A percentile compares a stretch with the other conserved stretches of the same genome.
These are phyloP conservation scores for Musca vetustissima DNA, from an alignment of 1,140 invertebrate species.

Conservation along the genomic window DNA sequence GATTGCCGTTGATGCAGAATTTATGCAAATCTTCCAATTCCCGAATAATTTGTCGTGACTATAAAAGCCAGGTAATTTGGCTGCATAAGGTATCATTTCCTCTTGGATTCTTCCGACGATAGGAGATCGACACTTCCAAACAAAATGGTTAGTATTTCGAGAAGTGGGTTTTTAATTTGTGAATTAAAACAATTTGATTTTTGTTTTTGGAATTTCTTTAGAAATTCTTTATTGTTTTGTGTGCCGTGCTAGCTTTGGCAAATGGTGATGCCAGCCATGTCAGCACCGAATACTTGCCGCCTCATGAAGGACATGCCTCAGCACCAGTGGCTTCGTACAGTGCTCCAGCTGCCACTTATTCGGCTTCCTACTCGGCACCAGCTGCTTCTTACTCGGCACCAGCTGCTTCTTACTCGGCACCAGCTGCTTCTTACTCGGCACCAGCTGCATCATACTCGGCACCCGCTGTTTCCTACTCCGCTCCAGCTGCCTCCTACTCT, in stretches of 20 bases:
- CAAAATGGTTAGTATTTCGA: constrained; percentile 39
- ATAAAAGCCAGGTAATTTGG: neutral
- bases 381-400: constrained; percentile 30
- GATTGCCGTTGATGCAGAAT: too few species aligned
- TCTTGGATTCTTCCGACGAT: constrained; percentile 45
- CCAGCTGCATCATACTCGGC: constrained; percentile 24
- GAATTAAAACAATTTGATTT: neutral
- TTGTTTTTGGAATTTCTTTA: constrained; percentile 42
- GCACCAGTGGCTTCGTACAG: neutral
- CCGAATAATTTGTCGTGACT: neutral
- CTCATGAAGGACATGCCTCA: constrained; percentile 9
- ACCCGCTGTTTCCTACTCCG: constrained; percentile 26
- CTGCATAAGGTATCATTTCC: constrained; percentile 44
- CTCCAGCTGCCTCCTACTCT: constrained; percentile 33
- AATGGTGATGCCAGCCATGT: constrained; percentile 41
- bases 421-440: constrained; percentile 19
- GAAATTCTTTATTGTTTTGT: constrained; percentile 50
- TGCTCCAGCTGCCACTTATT: constrained; percentile 16
- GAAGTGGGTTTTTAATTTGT: neutral
- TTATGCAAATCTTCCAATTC: neutral
- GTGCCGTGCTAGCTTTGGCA: constrained; percentile 44
- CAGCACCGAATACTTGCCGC: constrained; percentile 36
- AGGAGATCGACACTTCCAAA: constrained; percentile 44
- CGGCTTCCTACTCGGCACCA: constrained; percentile 28
- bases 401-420: constrained; percentile 30